Evolutionary conservation across 2,797 vertebrate species (phyloP).

Genomic region (Enteromius fasciolatus): DNA sequence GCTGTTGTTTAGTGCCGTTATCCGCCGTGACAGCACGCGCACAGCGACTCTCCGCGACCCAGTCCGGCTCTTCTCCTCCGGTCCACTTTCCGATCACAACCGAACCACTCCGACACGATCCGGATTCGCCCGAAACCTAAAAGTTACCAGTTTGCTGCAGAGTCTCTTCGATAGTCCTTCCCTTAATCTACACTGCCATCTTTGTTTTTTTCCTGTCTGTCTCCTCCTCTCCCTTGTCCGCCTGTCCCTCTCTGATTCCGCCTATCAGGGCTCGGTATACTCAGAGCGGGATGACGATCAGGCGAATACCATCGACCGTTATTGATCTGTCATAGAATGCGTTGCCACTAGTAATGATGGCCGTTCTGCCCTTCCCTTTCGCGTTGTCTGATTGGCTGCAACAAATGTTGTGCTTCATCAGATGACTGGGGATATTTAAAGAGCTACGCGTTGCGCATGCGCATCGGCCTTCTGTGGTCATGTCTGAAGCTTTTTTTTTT

Average conservation of each 20-base stretch:
- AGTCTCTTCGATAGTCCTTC: constrained; percentile 69
- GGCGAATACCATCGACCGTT: constrained; percentile 55
- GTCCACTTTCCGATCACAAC: constrained; percentile 69
- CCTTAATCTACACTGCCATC: constrained; percentile 83
- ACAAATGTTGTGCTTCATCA: constrained; percentile 79
- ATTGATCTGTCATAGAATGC: constrained; percentile 61
- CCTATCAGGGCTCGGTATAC: constrained; percentile 67
- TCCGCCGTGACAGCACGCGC: constrained; percentile 74
- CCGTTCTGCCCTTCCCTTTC: constrained; percentile 54
- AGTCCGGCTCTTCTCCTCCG: constrained; percentile 61
- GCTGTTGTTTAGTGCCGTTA: constrained; percentile 69
- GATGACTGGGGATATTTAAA: constrained; percentile 84
- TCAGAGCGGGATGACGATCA: constrained; percentile 50
- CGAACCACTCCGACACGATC: constrained; percentile 62
- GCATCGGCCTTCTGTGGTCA: constrained; percentile 70
- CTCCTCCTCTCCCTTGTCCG: constrained; percentile 70
- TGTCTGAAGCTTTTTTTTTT: constrained; percentile 52
- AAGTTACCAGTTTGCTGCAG: constrained; percentile 65
- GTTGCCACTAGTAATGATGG: constrained; percentile 56
- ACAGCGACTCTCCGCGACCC: constrained; percentile 64
- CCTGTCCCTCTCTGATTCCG: constrained; percentile 57
- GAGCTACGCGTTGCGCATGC: constrained; percentile 76
- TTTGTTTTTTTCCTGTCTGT: constrained; percentile 77
- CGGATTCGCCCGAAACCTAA: constrained; percentile 64
- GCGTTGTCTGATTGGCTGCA: constrained; percentile 70